Evolutionary conservation across 2,888 invertebrate genomes (phyloP), one percentile per base, ranked within the genome.

Genomic region (Piscicola geometra): DNA sequence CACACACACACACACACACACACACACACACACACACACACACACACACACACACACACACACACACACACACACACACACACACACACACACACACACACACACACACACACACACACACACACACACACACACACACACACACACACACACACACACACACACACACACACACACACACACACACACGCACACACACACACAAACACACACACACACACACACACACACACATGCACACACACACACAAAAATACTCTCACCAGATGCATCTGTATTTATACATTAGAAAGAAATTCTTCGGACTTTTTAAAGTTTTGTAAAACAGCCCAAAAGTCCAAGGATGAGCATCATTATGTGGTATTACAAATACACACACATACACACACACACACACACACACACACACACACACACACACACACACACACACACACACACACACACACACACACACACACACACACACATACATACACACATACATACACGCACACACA

Each of bases 1-100:
- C 30, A 64, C 64, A 64, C 30, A 64, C 64, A 64, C 30, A 64
- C 64, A 64, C 30, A 64, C 64, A 64, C 30, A 64, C 64, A 64
- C 30, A 64, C 64, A 64, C 30, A 64, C 64, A 64, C 30, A 64
- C 64, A 64, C 30, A 64, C 64, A 64, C 30, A 64, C 64, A 64
- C 30, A 64, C 64, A 64, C 30, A 64, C 64, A 64, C 30, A 64
- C 64, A 64, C 30, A 64, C 64, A 64, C 30, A 64, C 64, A 64
- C 30, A 64, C 64, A 64, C 30, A 64, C 64, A 64, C 30, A 64
- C 64, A 64, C 30, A 64, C 64, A 64, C 30, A 64, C 64, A 64
- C 30, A 64, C 64, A 64, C 30, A 64, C 64, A 64, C 30, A 64
- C 64, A 64, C 30, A 64, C 64, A 64, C 30, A 64, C 64, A 64